Evolutionary conservation across 2,113 vertebrate genomes (phyloP), one percentile per base, ranked within the genome.

Genomic region (Caranx melampygus): DNA sequence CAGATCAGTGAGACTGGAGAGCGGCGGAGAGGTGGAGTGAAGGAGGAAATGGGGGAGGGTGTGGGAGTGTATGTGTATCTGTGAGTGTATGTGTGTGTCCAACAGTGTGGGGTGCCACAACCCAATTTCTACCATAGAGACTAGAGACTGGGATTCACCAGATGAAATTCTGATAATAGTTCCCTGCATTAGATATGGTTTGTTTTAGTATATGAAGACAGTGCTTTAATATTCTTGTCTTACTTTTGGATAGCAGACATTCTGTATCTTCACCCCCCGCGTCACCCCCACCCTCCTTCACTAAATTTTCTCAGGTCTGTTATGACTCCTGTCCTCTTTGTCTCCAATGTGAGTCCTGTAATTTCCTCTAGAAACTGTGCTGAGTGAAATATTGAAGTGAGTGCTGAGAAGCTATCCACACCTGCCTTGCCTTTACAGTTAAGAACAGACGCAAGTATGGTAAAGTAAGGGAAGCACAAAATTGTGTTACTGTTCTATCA

Each of bases 1-100:
- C 88, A 91, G 88, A 93, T 92, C 88, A 85, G 79, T 55, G 71
- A 76, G 79, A 42, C 78, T 26, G 67, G 72, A 52, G 55, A 84
- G 86, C 47, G n/a, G 78, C 34, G 44, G 77, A 75, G 87, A 71
- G 62, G 86, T 85, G 81, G 87, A 89, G 74, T 4, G 31, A 69
- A 49, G 63, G 72, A 82, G 84, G 87, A 90, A 91, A 85, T 47
- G 77, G 60, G 83, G 63, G 65, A 70, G 83, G 73, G 75, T 80
- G 83, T 63, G 76, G 44, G 79, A 64, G 77, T 62, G 44, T 18
- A 26, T 74, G 70, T 49, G 47, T 55, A n/a, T 34, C 49, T 51
- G 61, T 66, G 34, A 51, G 26, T 55, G 78, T 55, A 5, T 65
- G 58, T 57, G 42, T 73, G 57, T 83, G 31, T 69, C 1, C 47